Percentiles rank a stretch among this genome's conserved stretches.
Evolutionary conservation across 2,888 invertebrate genomes (phyloP).

Genomic region (Scotopteryx bipunctaria): DNA sequence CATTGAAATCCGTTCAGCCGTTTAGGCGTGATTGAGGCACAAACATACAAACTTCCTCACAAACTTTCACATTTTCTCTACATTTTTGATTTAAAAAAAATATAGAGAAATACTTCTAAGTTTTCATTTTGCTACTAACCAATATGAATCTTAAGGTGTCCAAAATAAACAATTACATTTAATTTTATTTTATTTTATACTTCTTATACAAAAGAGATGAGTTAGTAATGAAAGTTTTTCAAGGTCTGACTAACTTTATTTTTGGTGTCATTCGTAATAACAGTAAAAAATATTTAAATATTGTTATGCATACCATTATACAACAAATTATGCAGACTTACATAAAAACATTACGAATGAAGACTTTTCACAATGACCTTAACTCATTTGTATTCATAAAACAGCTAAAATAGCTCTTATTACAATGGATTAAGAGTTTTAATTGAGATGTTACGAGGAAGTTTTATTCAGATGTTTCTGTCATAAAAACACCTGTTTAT

Average conservation of each 20-base stretch:
- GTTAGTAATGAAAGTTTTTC: too few relatives aligned
- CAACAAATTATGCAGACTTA: constrained; percentile 23
- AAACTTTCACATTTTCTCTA: too few relatives aligned
- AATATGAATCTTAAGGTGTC: too few relatives aligned
- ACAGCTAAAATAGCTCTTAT: constrained; percentile 10
- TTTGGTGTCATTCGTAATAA: constrained; percentile 7
- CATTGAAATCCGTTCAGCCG: too few relatives aligned
- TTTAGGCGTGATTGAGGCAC: too few relatives aligned
- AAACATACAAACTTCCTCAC: too few relatives aligned
- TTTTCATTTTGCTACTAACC: too few relatives aligned
- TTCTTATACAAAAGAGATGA: too few relatives aligned
- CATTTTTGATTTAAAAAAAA: too few relatives aligned
- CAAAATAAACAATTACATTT: too few relatives aligned
- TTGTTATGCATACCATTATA: constrained; percentile 11
- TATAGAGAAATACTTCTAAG: too few relatives aligned
- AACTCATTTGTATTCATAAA: constrained; percentile 14
- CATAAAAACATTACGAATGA: constrained; percentile 12
- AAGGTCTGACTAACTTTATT: constrained; percentile 4
- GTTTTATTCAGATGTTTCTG: constrained; percentile 7
- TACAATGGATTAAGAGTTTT: constrained; percentile 14
- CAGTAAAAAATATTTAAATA: constrained; percentile 21
- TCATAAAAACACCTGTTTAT: constrained; percentile 8
- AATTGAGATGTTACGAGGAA: constrained; percentile 6
- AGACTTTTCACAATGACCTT: constrained; percentile 21
- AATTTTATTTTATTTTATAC: too few relatives aligned